phyloP scores from a whole-genome alignment of 2,888 invertebrate genomes.

The Miltochrista miniata region DNA sequence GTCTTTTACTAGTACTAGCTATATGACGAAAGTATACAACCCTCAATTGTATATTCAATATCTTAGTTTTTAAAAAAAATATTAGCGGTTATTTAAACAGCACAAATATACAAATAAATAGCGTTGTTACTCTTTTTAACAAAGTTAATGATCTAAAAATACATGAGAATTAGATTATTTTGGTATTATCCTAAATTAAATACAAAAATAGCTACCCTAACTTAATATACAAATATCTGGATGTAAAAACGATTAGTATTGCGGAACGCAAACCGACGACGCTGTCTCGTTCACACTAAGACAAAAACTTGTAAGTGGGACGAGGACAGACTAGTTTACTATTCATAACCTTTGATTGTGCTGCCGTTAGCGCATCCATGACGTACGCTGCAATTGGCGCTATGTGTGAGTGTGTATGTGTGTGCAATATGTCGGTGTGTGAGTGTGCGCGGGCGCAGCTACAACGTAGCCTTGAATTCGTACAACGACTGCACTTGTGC shows the following conservation, averaged over 20 bases:
- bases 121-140: no score
- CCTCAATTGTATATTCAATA: no score
- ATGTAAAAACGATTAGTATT: constrained; percentile 36
- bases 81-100: no score
- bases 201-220: constrained; percentile 29
- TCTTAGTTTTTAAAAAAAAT: no score
- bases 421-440: constrained; percentile 26
- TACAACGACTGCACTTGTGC: constrained; percentile 76
- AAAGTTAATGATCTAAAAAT: no score
- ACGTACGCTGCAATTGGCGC: constrained; percentile 12
- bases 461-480: constrained; percentile 69
- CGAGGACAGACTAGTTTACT: constrained; percentile 31
- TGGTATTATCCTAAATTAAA: constrained; percentile 16
- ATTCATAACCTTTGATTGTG: constrained; percentile 41
- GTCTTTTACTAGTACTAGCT: no score
- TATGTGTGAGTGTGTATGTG: constrained; percentile 17
- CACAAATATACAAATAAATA: no score
- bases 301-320: constrained; percentile 19
- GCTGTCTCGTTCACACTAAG: constrained; percentile 22
- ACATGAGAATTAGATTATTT: not conserved
- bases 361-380: constrained; percentile 41
- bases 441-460: constrained; percentile 41
- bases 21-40: no score
- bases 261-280: constrained; percentile 19
- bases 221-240: constrained; percentile 37